Base-by-base conservation (phyloP, 2,888 invertebrate species). In the Drosophila percnosoma region DNA sequence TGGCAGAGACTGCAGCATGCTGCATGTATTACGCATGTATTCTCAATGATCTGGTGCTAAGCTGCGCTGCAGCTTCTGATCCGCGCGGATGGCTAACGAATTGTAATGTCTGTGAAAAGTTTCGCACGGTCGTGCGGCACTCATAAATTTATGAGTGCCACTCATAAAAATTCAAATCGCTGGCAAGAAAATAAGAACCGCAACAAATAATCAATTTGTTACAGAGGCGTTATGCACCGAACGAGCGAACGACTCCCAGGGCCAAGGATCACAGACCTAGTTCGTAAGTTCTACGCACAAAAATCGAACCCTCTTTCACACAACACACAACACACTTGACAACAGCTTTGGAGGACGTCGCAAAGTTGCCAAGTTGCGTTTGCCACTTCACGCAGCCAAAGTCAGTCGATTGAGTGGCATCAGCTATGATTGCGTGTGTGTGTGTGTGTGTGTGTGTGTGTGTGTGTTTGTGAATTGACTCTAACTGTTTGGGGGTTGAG, bases 151-250 rank as follows among this genome's bases (percentile, higher is more conserved):
- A 86, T 86, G 83, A 88, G 85, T 63, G 80, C 34, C 80, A 85
- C 85, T 86, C 86, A 80, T 82, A 74, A 86, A 87, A 86, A 80
- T 77, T 68, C 66, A 82, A 86, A 86, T 77, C 69, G 78, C 55
- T 67, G 73, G 67, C 73, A 68, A 58, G 51, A 73, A 74, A 57
- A 57, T 29, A 57, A 57, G 31, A 83, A 80, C 80, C 76, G 82
- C 87, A 85, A 82, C 87, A 80, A 82, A 86, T 87, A 89, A 89
- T 87, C 87, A 89, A 87, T 87, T 87, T 87, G 87, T 78, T 83
- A 85, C 87, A 83, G 89, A 85, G 87, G 87, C 85, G 84, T 80
- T 82, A 72, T 75, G 82, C 51, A 34, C 29, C 63, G 57, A 51
- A 51, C 38, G 18, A 18, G 18, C 2, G 38, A 38, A 38, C 18